Evolutionary conservation across 2,113 vertebrate species (phyloP).

Genomic region (Eclectus roratus): DNA sequence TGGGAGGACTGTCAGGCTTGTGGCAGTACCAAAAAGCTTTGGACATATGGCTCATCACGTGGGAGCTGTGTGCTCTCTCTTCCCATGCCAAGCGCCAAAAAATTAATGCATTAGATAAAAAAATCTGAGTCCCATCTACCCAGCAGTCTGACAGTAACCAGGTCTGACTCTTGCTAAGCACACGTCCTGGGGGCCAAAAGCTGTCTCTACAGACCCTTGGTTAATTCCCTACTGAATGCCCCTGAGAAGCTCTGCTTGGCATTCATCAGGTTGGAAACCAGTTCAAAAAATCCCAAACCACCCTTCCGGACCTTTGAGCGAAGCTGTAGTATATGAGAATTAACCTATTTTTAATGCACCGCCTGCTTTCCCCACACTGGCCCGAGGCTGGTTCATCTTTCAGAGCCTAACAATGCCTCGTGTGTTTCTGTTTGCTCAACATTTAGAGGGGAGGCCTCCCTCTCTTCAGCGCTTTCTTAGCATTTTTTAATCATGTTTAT

Average conservation of each 20-base stretch:
- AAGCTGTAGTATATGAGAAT: neutral
- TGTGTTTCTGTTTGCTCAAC: conserved; percentile 64
- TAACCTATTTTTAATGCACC: conserved; percentile 28
- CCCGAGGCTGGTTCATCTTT: conserved; percentile 30
- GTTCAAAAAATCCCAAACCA: neutral
- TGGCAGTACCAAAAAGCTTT: neutral
- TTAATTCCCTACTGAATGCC: neutral
- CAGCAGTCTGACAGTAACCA: neutral
- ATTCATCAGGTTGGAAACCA: neutral
- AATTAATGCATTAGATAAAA: neutral
- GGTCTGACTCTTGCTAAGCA: neutral
- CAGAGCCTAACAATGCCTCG: conserved; percentile 44
- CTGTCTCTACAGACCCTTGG: neutral
- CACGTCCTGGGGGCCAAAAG: rapidly evolving
- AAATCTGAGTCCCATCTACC: neutral
- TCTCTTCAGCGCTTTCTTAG: conserved; percentile 36
- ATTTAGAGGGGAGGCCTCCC: conserved; percentile 15
- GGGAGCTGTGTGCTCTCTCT: neutral
- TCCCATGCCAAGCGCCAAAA: neutral
- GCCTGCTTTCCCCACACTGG: conserved; percentile 15
- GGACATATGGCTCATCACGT: neutral
- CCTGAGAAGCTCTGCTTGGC: neutral
- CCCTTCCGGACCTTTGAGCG: neutral
- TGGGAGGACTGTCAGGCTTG: neutral
- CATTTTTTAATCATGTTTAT: conserved; percentile 55